Conservation (phyloP, 2,113 vertebrate genomes). For the Gopherus flavomarginatus region DNA sequence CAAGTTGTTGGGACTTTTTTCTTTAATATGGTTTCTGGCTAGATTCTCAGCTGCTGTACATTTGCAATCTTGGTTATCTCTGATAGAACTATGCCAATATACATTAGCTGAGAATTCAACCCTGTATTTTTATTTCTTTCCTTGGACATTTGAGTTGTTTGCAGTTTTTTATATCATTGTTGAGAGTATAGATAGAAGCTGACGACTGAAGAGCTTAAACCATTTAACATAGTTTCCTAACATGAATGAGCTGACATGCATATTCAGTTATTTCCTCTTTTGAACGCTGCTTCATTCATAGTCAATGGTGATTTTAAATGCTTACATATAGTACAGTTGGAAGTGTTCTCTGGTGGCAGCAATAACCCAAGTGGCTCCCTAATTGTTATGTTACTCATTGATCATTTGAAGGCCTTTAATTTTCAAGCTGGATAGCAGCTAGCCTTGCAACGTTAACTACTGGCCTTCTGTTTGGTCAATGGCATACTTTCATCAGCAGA, state of each 20-base stretch:
- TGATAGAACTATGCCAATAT: background rate
- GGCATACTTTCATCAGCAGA: background rate
- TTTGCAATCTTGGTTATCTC: slow-evolving; percentile 23
- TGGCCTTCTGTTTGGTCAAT: background rate
- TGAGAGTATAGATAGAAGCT: slow-evolving; percentile 47
- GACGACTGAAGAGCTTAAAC: slow-evolving; percentile 18
- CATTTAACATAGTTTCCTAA: slow-evolving; percentile 3
- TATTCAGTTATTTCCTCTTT: slow-evolving; percentile 44
- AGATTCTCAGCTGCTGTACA: slow-evolving; percentile 24
- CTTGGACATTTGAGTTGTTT: background rate
- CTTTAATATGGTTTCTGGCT: slow-evolving; percentile 21
- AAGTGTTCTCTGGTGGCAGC: background rate
- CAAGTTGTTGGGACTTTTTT: background rate
- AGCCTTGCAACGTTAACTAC: background rate
- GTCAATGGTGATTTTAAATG: background rate
- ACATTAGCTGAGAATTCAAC: background rate
- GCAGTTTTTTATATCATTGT: slow-evolving; percentile 22
- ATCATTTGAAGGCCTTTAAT: background rate
- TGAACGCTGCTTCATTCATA: slow-evolving; percentile 29
- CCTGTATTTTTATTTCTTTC: slow-evolving; percentile 6
- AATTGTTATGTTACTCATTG: background rate
- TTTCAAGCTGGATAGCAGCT: background rate
- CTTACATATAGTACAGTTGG: background rate
- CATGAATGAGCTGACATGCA: slow-evolving; percentile 14
- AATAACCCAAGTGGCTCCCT: background rate